Base-by-base conservation (phyloP, 1,140 invertebrate species). In the Pentalonia nigronervosa region DNA sequence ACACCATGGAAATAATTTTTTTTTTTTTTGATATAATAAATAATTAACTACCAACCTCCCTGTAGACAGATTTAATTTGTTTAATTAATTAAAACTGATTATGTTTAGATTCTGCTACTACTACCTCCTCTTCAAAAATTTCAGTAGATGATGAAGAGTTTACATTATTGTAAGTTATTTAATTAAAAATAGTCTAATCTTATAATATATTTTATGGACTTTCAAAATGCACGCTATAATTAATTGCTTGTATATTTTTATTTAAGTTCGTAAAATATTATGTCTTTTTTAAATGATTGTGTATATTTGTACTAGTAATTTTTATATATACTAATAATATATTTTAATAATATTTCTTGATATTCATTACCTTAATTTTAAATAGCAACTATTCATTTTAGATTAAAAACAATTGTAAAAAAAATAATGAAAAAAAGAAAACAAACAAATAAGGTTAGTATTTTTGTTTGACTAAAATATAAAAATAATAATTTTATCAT, bases 91-190 rank as follows among this genome's bases (percentile, higher is more conserved):
- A 14, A 30, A 67, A 11, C 60, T 67, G 53, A 30, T 41, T 45
- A 81, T 81, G 6, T 84, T 45, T 84, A 84, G 83, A 45, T 84
- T 7, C 23, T 41, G 21, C 23, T 41, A 30, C 36, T 84, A 84
- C 41, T 41, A 41, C 36, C 23, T 8, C 20, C 8, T 11, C 36
- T 41, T 84, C 83, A 84, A 36, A 84, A 84, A 84, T 0, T 84
- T 8, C 36, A 25, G 9, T 36, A 7, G 20, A 41, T 84, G 83
- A 84, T 84, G 83, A 84, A 25, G 36, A 84, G 2, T 41, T 36
- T 30, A 84, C 41, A 84, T 84, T 84, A 41, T 84, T 84, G 83
- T 84, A 84, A 41, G 83, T 84, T 41, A 84, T 41, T 84, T 23
- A 41, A 81, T 81, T 30, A 25, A 41, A 41, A 41, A 41, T 41